Conservation (phyloP, 2,888 invertebrate genomes). For the Xylota sylvarum region DNA sequence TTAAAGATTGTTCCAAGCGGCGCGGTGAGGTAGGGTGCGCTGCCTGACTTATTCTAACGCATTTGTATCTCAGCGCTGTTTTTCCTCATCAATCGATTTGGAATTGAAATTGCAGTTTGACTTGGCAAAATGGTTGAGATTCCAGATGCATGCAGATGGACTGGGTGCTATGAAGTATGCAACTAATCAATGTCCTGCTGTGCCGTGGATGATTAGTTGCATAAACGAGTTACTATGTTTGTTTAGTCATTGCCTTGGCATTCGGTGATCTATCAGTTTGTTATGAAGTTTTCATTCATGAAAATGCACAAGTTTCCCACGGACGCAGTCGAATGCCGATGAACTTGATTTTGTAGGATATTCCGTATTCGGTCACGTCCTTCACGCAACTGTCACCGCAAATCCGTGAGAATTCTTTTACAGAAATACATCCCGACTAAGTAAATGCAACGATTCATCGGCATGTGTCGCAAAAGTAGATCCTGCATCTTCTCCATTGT, state of each 20-base stretch:
- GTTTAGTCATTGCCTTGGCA: slow-evolving; percentile 8
- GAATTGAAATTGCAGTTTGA: slow-evolving; percentile 67
- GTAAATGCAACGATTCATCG: slow-evolving; percentile 40
- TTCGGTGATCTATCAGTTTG: slow-evolving; percentile 61
- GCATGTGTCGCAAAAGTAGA: slow-evolving; percentile 36
- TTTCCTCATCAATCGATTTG: slow-evolving; percentile 62
- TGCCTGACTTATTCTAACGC: slow-evolving; percentile 55
- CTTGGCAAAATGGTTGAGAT: slow-evolving; percentile 39
- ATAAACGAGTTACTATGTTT: slow-evolving; percentile 55
- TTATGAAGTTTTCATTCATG: slow-evolving; percentile 37
- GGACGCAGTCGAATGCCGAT: not conserved
- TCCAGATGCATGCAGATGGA: not conserved
- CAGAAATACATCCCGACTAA: slow-evolving; percentile 15
- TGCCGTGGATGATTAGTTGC: slow-evolving; percentile 62
- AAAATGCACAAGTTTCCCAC: slow-evolving; percentile 25
- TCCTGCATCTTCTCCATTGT: not conserved
- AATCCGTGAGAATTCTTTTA: slow-evolving; percentile 36
- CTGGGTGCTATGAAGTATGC: slow-evolving; percentile 58
- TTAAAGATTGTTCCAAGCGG: slow-evolving; percentile 2
- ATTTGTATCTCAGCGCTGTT: slow-evolving; percentile 17
- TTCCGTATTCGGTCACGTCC: slow-evolving; percentile 35
- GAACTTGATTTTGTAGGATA: not conserved
- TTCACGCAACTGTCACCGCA: slow-evolving; percentile 36
- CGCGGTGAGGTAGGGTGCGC: slow-evolving; percentile 22
- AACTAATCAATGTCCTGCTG: slow-evolving; percentile 76